These are phyloP conservation scores for Pluvianellus socialis DNA, from an alignment of 2,113 vertebrate genomes.

Conservation along the genomic window DNA sequence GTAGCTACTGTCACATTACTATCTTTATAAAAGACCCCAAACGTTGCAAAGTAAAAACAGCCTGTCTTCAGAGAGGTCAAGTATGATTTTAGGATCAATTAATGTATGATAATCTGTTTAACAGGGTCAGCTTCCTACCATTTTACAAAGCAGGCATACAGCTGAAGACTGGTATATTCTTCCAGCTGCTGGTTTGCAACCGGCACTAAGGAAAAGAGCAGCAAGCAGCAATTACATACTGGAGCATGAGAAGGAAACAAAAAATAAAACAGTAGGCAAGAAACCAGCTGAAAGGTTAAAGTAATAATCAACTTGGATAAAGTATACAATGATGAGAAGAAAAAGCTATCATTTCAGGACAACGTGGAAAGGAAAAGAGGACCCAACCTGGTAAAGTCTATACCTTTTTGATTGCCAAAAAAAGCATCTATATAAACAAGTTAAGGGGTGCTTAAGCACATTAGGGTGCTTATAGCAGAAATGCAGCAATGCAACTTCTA, in stretches of 20 bases:
- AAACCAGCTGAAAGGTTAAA: not conserved
- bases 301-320: not conserved
- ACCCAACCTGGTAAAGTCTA: not conserved
- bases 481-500: not conserved
- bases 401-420: not conserved
- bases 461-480: not conserved
- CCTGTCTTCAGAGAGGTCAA: not conserved
- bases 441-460: not conserved
- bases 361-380: not conserved
- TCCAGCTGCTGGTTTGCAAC: constrained; percentile 18
- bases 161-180: not conserved
- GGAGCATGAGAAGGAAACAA: not conserved
- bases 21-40: not conserved
- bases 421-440: not conserved
- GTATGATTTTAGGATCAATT: not conserved
- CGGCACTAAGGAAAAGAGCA: not conserved
- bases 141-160: not conserved
- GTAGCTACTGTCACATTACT: not conserved
- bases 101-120: not conserved
- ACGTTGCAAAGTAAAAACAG: not conserved
- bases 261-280: not conserved
- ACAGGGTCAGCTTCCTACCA: not conserved
- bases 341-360: not conserved
- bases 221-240: not conserved
- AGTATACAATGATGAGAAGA: not conserved